Base-by-base conservation (phyloP, 2,888 invertebrate genomes). In the Nezara viridula region DNA sequence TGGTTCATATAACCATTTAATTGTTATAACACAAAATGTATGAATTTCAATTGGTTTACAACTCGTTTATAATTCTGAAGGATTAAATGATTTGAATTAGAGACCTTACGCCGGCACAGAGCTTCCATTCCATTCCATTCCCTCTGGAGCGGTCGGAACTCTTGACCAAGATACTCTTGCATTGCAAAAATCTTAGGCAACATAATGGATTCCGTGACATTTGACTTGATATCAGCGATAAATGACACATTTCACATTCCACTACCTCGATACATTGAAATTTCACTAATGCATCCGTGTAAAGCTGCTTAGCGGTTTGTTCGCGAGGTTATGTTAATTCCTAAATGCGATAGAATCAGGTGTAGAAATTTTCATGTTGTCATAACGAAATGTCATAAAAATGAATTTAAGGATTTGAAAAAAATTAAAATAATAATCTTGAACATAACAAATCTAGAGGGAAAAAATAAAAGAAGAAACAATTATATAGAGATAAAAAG, bases 111-210 rank as follows among this genome's bases (percentile, higher is more conserved):
- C n/a, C n/a, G n/a, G n/a, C n/a, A n/a, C n/a, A n/a, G n/a, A n/a
- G n/a, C n/a, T n/a, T n/a, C n/a, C n/a, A n/a, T 32, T 16, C 66
- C 66, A 73, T 73, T 37, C 66, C 37, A 73, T 73, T 73, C 32
- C 32, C 16, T 7, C 19, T 37, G 16, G 32, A 73, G 66, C 66
- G 66, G 6, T 37, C 37, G 66, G 66, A 73, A 73, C 66, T 73
- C 66, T 73, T 73, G 66, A 73, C 66, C 66, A 73, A 73, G 66
- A 73, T 19, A 73, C 66, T 32, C 66, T 73, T 37, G 66, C 66
- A 73, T 73, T 73, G 66, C 66, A 37, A 73, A 73, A 73, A 73
- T 73, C 32, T 73, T 73, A 73, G 66, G 66, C 66, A 73, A 73
- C 66, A 73, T 73, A 73, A 73, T 73, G 66, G 66, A 73, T 73